phyloP scores from a whole-genome alignment of 2,113 vertebrate species.

The Pholis gunnellus region DNA sequence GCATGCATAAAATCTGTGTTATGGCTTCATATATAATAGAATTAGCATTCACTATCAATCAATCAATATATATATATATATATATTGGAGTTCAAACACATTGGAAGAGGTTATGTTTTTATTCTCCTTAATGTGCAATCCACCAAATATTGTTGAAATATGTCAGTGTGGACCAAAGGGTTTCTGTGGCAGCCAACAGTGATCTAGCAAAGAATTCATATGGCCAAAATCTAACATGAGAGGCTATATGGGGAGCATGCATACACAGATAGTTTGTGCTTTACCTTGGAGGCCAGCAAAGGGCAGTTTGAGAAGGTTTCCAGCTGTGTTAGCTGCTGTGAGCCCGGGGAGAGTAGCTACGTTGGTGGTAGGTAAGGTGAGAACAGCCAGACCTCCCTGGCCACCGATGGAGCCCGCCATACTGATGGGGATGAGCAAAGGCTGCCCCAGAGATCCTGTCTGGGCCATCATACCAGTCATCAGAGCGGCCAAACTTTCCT shows the following conservation, averaged over 20 bases:
- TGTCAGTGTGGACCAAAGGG: no score
- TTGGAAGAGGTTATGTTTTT: neutral
- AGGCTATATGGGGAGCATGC: neutral
- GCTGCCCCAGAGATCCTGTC: slow-evolving; percentile 93
- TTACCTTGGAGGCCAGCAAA: slow-evolving; percentile 94
- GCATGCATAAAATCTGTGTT: neutral
- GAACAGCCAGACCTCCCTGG: slow-evolving; percentile 94
- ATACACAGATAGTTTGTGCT: neutral
- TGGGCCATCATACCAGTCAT: slow-evolving; percentile 98
- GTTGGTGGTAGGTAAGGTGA: slow-evolving; percentile 94
- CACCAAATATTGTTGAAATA: no score
- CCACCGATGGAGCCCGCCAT: slow-evolving; percentile 94
- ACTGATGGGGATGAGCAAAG: slow-evolving; percentile 96
- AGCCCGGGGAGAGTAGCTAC: slow-evolving; percentile 92
- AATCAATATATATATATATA: neutral
- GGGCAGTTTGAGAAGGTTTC: slow-evolving; percentile 93
- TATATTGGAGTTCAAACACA: neutral
- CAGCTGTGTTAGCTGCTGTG: slow-evolving; percentile 86
- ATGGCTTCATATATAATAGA: neutral
- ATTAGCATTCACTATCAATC: neutral
- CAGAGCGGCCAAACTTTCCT: slow-evolving; percentile 96
- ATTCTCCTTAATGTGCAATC: neutral
- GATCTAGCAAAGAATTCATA: neutral
- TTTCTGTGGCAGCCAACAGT: no score
- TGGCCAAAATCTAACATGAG: neutral